Percentiles rank a stretch among this genome's conserved stretches.
These are phyloP conservation scores for Moxostoma hubbsi DNA, from an alignment of 2,797 vertebrate genomes.

Conservation along the genomic window DNA sequence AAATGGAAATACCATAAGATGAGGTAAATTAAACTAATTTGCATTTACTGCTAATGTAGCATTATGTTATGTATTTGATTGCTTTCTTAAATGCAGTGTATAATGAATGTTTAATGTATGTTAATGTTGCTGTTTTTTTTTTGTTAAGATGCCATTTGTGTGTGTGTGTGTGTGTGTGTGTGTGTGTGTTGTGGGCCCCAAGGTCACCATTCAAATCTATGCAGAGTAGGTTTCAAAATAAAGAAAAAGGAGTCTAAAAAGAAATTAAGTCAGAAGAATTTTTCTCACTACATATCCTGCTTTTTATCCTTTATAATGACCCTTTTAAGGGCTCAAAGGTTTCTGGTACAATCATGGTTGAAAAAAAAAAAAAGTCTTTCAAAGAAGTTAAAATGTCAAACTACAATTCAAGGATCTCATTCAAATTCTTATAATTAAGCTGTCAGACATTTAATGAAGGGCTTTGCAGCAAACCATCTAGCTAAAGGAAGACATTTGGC, in stretches of 20 bases:
- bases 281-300: slow-evolving; percentile 31
- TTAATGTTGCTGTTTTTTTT: background rate
- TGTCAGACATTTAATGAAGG: slow-evolving; percentile 67
- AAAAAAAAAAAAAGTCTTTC: slow-evolving; percentile 46
- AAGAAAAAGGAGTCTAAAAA: background rate
- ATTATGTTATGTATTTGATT: background rate
- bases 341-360: slow-evolving; percentile 60
- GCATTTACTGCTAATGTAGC: background rate
- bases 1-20: too few species aligned
- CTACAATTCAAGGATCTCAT: slow-evolving; percentile 60
- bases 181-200: background rate
- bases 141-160: background rate
- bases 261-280: slow-evolving; percentile 51
- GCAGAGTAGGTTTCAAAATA: background rate
- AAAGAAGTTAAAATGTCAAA: slow-evolving; percentile 72
- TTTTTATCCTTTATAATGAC: slow-evolving; percentile 65
- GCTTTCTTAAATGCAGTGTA: background rate
- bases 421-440: slow-evolving; percentile 71
- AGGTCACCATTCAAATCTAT: slow-evolving; percentile 17
- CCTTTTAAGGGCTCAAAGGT: slow-evolving; percentile 61
- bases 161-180: too few species aligned
- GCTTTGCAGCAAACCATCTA: slow-evolving; percentile 54
- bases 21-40: background rate
- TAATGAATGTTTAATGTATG: background rate
- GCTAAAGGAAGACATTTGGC: slow-evolving; percentile 44